A percentile compares a stretch with the other conserved stretches of the same genome.
Evolutionary conservation across 1,140 invertebrate species (phyloP).

Genomic region (Pemphigus obesinymphae): DNA sequence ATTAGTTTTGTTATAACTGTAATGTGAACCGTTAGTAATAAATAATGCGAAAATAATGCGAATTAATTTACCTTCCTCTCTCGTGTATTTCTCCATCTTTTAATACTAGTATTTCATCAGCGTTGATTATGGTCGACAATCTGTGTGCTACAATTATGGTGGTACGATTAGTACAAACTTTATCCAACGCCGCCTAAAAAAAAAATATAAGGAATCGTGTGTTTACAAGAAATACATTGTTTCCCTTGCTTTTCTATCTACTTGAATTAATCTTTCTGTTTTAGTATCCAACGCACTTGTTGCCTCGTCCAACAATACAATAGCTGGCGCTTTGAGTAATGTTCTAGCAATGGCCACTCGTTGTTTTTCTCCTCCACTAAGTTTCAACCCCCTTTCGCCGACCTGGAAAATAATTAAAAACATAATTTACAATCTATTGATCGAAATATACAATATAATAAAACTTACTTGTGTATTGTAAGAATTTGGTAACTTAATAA

Average conservation of each 20-base stretch:
- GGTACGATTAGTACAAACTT: conserved; percentile 77
- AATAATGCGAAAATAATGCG: background rate
- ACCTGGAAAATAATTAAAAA: conserved; percentile 60
- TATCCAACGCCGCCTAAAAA: conserved; percentile 62
- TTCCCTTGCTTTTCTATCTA: conserved; percentile 44
- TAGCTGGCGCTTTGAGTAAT: conserved; percentile 77
- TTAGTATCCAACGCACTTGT: conserved; percentile 80
- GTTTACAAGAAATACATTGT: background rate
- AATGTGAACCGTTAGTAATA: background rate
- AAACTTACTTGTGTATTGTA: conserved; percentile 65
- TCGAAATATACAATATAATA: background rate
- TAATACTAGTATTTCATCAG: conserved; percentile 86
- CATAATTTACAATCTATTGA: background rate
- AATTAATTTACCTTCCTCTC: conserved; percentile 64
- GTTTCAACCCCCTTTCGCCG: conserved; percentile 70
- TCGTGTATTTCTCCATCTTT: conserved; percentile 88
- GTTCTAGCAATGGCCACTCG: conserved; percentile 88
- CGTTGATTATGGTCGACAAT: conserved; percentile 87
- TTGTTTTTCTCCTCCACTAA: conserved; percentile 90
- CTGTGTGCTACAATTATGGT: conserved; percentile 90
- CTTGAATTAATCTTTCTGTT: conserved; percentile 77
- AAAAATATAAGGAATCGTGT: too few relatives aligned
- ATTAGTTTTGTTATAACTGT: background rate
- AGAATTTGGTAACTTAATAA: conserved; percentile 77
- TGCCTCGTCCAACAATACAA: conserved; percentile 86